Evolutionary conservation across 2,888 invertebrate species (phyloP).

Genomic region (Cryptops parisi): DNA sequence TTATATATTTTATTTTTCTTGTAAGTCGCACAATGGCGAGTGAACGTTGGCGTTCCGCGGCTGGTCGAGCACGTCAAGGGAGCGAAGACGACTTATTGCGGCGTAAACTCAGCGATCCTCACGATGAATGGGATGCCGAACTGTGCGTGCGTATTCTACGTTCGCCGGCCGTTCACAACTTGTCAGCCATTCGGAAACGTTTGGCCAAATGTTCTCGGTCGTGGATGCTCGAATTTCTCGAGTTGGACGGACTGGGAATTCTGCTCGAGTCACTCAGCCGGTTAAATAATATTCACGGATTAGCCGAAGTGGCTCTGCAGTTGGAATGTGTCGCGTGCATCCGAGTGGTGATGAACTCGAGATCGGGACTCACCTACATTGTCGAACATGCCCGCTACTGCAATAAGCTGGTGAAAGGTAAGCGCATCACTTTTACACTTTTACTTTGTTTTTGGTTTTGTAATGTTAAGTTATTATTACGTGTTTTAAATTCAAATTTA

Average conservation of each 20-base stretch:
- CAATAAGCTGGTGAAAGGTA: constrained; percentile 33
- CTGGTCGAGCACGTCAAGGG: constrained; percentile 1
- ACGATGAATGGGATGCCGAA: constrained; percentile 28
- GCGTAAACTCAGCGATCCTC: constrained; percentile 5
- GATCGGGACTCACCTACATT: constrained; percentile 33
- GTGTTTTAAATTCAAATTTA: no score
- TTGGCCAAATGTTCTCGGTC: constrained; percentile 24
- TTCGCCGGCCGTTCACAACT: constrained; percentile 27
- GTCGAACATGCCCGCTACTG: constrained; percentile 29
- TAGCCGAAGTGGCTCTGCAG: constrained; percentile 32
- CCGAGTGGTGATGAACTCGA: constrained; percentile 34
- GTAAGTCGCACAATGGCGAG: background rate
- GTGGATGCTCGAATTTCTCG: constrained; percentile 35
- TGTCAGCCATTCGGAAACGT: constrained; percentile 26
- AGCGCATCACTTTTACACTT: constrained; percentile 13
- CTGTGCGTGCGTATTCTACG: constrained; percentile 27
- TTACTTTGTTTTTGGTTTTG: no score
- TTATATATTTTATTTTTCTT: background rate
- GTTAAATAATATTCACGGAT: constrained; percentile 24
- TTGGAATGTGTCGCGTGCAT: constrained; percentile 35
- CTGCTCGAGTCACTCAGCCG: constrained; percentile 33
- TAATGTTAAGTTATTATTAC: no score
- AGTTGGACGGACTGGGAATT: constrained; percentile 33
- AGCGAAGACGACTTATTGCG: constrained; percentile 2
- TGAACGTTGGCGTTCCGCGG: constrained; percentile 2